Evolutionary conservation across 2,888 invertebrate species (phyloP).

Genomic region (Gymnocheta viridis): DNA sequence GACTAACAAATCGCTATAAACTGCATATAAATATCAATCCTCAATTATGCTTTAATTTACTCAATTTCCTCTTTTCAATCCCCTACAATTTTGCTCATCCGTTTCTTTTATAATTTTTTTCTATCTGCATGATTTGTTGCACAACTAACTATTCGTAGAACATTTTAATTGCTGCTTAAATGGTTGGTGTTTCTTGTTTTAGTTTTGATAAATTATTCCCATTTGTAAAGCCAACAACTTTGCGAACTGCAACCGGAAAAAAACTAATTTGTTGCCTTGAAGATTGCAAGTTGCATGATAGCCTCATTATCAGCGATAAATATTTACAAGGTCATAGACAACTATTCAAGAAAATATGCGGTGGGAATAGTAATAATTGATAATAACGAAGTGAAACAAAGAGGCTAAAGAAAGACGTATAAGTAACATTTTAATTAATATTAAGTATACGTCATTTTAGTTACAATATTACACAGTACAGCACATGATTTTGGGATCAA

Average conservation of each 20-base stretch:
- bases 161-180: constrained; percentile 23
- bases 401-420: not conserved
- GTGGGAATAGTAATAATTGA: not conserved
- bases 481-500: too few species aligned
- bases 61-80: constrained; percentile 4
- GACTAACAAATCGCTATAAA: not conserved
- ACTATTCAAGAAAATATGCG: not conserved
- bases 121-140: constrained; percentile 22
- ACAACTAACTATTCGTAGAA: constrained; percentile 5
- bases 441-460: too few species aligned
- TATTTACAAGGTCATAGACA: constrained; percentile 22
- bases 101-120: not conserved
- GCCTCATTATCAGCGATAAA: not conserved
- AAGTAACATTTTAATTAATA: constrained; percentile 26
- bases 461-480: too few species aligned
- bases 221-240: constrained; percentile 5
- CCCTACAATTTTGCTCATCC: not conserved
- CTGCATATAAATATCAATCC: not conserved
- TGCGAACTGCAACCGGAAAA: not conserved
- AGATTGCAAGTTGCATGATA: not conserved
- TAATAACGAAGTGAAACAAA: not conserved
- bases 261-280: not conserved
- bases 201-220: constrained; percentile 32
- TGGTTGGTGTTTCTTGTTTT: not conserved
- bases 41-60: constrained; percentile 22